Evolutionary conservation across 1,140 invertebrate genomes (phyloP).

Genomic region (Alviniconcha marisindica): DNA sequence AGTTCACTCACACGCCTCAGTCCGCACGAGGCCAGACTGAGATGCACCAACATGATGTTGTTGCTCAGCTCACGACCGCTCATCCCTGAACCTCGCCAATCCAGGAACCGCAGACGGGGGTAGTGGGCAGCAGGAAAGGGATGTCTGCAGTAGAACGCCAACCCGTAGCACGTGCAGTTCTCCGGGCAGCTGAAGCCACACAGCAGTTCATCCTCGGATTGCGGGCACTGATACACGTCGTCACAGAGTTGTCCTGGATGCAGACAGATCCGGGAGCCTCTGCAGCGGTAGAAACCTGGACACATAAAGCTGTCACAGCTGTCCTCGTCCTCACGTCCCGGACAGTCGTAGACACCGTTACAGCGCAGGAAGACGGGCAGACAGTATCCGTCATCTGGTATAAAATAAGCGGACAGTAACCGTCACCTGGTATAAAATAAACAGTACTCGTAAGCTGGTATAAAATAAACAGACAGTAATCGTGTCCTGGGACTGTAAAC

Average conservation of each 20-base stretch:
- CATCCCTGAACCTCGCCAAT: not conserved
- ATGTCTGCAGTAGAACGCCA: constrained; percentile 13
- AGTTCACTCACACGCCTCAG: not conserved
- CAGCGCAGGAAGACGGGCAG: constrained; percentile 41
- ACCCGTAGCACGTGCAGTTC: constrained; percentile 24
- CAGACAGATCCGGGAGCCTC: constrained; percentile 29
- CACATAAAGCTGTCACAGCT: constrained; percentile 10
- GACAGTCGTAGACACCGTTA: constrained; percentile 40
- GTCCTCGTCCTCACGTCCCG: constrained; percentile 30
- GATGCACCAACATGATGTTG: constrained; percentile 29
- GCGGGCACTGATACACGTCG: constrained; percentile 29
- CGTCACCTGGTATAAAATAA: too few relatives aligned
- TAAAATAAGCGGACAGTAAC: too few relatives aligned
- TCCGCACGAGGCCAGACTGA: constrained; percentile 9
- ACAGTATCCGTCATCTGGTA: constrained; percentile 7
- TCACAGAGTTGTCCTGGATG: constrained; percentile 35
- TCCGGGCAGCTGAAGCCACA: constrained; percentile 35
- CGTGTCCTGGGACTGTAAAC: too few relatives aligned
- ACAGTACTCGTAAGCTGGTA: too few relatives aligned
- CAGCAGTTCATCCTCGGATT: constrained; percentile 41
- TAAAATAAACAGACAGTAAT: too few relatives aligned
- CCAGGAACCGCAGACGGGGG: constrained; percentile 11
- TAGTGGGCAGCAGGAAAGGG: not conserved
- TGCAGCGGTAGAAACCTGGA: constrained; percentile 34
- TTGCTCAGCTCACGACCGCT: not conserved